Conservation (phyloP, 2,113 vertebrate genomes). For the Trogon melanurus region DNA sequence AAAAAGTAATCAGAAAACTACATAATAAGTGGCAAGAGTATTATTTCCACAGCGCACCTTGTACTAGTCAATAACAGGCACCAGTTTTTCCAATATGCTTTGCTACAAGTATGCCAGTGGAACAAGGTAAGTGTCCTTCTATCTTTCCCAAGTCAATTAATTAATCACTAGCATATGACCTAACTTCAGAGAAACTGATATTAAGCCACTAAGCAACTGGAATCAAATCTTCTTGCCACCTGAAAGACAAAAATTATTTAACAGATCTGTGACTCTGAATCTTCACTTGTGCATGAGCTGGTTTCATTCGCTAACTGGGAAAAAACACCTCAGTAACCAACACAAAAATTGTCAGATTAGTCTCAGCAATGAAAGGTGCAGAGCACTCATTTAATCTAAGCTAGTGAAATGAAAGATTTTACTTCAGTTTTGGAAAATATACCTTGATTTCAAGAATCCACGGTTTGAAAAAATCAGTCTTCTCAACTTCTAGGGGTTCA, state of each 20-base stretch:
- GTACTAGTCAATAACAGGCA: background rate
- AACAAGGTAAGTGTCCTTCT: background rate
- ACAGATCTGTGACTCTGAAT: background rate
- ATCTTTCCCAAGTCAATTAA: background rate
- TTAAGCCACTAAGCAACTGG: background rate
- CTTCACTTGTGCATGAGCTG: background rate
- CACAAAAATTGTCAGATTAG: background rate
- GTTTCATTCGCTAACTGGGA: background rate
- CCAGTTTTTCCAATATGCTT: background rate
- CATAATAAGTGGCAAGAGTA: background rate
- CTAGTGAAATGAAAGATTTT: background rate
- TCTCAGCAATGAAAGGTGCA: background rate
- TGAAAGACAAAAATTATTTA: background rate
- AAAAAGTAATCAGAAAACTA: background rate
- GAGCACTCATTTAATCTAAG: background rate
- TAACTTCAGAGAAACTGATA: background rate
- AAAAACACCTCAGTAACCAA: background rate
- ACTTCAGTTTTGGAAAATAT: background rate
- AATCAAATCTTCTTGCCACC: background rate
- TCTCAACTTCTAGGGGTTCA: constrained; percentile 92
- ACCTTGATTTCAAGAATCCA: constrained; percentile 94
- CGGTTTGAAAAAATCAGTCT: constrained; percentile 86
- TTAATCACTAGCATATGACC: background rate
- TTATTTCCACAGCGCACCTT: background rate
- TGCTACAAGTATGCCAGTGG: background rate